These are phyloP conservation scores for Physocephala rufipes DNA, from an alignment of 2,888 invertebrate genomes.

Conservation along the genomic window DNA sequence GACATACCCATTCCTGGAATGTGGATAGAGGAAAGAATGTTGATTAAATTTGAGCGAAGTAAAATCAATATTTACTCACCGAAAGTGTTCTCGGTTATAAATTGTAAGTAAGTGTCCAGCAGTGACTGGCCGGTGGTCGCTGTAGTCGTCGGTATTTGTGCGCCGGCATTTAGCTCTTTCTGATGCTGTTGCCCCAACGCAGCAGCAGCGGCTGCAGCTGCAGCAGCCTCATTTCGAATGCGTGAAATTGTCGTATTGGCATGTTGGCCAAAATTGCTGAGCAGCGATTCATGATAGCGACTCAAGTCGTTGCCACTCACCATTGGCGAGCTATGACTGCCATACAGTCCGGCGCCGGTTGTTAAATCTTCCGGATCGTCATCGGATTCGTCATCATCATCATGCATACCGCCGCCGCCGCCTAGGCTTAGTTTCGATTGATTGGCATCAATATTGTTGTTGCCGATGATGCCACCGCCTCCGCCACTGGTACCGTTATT, in stretches of 20 bases:
- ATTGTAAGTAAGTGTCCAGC: slow-evolving; percentile 87
- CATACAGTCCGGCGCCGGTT: slow-evolving; percentile 64
- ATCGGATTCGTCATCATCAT: slow-evolving; percentile 73
- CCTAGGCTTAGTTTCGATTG: slow-evolving; percentile 75
- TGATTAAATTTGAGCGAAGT: background rate
- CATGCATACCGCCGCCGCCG: slow-evolving; percentile 71
- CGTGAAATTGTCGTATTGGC: slow-evolving; percentile 74
- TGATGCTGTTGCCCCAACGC: slow-evolving; percentile 55
- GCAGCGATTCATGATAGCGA: slow-evolving; percentile 61
- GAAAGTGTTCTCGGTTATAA: slow-evolving; percentile 84
- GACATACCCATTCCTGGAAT: slow-evolving; percentile 70
- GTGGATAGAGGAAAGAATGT: background rate
- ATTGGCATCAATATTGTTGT: slow-evolving; percentile 71
- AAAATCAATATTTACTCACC: slow-evolving; percentile 64
- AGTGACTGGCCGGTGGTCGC: slow-evolving; percentile 80
- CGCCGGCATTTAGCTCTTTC: slow-evolving; percentile 72
- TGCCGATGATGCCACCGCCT: slow-evolving; percentile 68
- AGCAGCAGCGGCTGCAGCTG: slow-evolving; percentile 57
- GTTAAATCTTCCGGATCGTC: slow-evolving; percentile 84
- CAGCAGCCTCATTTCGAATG: slow-evolving; percentile 70
- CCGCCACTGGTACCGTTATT: slow-evolving; percentile 68
- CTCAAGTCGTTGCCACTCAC: slow-evolving; percentile 53
- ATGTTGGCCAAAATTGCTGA: slow-evolving; percentile 66
- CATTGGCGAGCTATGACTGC: slow-evolving; percentile 42
- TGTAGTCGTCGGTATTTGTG: slow-evolving; percentile 73